phyloP scores from a whole-genome alignment of 2,797 vertebrate genomes.

The Hippoglossus hippoglossus region DNA sequence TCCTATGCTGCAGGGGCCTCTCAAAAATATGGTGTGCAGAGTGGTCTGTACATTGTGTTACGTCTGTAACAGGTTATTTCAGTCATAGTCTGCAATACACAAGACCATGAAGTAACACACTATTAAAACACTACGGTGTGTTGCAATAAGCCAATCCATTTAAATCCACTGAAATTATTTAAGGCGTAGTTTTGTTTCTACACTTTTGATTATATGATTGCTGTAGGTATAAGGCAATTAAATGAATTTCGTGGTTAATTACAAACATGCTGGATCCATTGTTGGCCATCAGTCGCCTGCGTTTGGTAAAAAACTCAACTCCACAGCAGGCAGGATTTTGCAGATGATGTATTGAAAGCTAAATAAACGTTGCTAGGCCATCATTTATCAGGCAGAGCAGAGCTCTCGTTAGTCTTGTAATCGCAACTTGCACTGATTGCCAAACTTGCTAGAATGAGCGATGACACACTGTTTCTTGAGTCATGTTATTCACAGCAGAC shows the following conservation, averaged over 20 bases:
- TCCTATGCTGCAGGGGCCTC: not conserved
- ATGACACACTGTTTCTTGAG: not conserved
- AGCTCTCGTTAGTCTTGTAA: not conserved
- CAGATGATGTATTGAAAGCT: conserved; percentile 16
- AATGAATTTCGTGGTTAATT: conserved; percentile 14
- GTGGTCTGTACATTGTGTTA: conserved; percentile 8
- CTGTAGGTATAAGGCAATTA: not conserved
- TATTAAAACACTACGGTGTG: not conserved
- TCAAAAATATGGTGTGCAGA: conserved; percentile 3
- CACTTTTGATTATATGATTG: not conserved
- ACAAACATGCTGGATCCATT: not conserved
- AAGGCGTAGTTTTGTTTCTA: not conserved
- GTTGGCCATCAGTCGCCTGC: not conserved
- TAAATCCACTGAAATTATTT: not conserved
- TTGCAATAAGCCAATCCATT: not conserved
- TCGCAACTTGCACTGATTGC: not conserved
- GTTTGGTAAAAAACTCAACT: not conserved
- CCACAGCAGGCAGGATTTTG: not conserved
- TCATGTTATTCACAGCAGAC: not conserved
- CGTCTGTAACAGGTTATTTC: not conserved
- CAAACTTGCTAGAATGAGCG: conserved; percentile 1
- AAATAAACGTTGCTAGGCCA: not conserved
- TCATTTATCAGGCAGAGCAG: not conserved
- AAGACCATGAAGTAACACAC: not conserved
- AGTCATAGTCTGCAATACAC: no score